Percentiles rank a stretch among this genome's conserved stretches.
Conservation (phyloP, 2,797 vertebrate species). For the Cichlasoma orientale region DNA sequence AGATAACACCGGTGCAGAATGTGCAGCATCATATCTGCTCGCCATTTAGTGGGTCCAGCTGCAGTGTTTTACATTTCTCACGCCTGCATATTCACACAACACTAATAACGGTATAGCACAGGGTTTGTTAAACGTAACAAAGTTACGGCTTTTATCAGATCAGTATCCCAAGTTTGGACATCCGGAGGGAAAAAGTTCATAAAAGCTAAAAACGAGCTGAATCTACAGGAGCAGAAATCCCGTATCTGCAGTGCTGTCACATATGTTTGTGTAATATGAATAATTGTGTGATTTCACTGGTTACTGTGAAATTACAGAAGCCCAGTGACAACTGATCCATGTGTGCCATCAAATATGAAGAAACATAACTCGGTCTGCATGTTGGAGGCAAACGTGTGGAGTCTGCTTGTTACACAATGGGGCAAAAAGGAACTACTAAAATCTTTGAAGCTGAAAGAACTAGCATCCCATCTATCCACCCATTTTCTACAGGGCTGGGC, state of each 20-base stretch:
- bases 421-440: not conserved
- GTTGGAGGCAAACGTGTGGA: not conserved
- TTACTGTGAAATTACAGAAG: not conserved
- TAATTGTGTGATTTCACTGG: not conserved
- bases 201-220: too few relatives aligned
- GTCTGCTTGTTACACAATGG: not conserved
- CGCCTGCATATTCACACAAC: too few relatives aligned
- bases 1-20: not conserved
- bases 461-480: not conserved
- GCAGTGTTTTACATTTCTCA: too few relatives aligned
- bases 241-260: too few relatives aligned
- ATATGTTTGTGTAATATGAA: not conserved
- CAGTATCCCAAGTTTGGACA: not conserved
- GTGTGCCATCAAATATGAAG: not conserved
- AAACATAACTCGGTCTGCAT: not conserved
- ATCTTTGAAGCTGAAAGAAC: not conserved
- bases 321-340: rapidly evolving
- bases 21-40: not conserved
- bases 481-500: not conserved
- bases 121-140: too few relatives aligned
- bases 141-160: not conserved
- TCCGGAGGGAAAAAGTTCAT: not conserved
- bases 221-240: too few relatives aligned
- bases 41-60: not conserved
- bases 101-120: too few relatives aligned